Base-by-base conservation (phyloP, 2,888 invertebrate genomes). In the Caenorhabditis sp. region DNA sequence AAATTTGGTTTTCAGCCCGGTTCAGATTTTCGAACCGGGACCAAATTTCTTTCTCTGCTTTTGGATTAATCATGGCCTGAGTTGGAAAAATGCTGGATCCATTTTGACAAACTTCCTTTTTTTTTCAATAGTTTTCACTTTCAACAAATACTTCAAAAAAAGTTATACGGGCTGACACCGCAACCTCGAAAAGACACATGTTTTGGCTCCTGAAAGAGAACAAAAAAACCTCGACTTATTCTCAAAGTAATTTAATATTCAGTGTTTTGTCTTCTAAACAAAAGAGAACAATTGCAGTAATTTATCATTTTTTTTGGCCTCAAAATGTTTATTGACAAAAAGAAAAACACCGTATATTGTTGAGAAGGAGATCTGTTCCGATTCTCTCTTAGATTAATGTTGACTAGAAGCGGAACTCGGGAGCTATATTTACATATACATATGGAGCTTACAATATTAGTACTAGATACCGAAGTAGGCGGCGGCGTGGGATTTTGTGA, bases 401-500 rank as follows among this genome's bases (percentile, higher is more conserved):
- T 43, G 43, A 43, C 43, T 43, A 43, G 43, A 17, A 43, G 5
- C 43, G 43, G 43, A 43, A 43, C 43, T 23, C 24, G 24, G 24
- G 12, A n/a, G 19, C 21, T 43, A 43, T 43, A 43, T 43, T 3
- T 43, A 43, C 43, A 43, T 10, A 58, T 31, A 37, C 19, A 23
- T 27, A 26, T 5, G 27, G 2, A 24, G 14, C 12, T 26, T 31
- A 57, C 6, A 21, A 10, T 12, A 53, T 19, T 17, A 14, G 53
- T 58, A 17, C 70, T 67, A 81, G 26, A 80, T 80, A 23, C 80
- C 80, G 43, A 79, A 82, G 60, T 79, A 82, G 0, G 78, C 70
- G 0, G 78, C 70, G 10, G 79, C 62, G 10, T 31, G 31, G 23
- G 74, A 72, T 26, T 78, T 77, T 23, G 78, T n/a, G n/a, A n/a